Percentiles rank a stretch among this genome's conserved stretches.
These are phyloP conservation scores for Ophion ventricosus DNA, from an alignment of 2,888 invertebrate species.

Conservation along the genomic window DNA sequence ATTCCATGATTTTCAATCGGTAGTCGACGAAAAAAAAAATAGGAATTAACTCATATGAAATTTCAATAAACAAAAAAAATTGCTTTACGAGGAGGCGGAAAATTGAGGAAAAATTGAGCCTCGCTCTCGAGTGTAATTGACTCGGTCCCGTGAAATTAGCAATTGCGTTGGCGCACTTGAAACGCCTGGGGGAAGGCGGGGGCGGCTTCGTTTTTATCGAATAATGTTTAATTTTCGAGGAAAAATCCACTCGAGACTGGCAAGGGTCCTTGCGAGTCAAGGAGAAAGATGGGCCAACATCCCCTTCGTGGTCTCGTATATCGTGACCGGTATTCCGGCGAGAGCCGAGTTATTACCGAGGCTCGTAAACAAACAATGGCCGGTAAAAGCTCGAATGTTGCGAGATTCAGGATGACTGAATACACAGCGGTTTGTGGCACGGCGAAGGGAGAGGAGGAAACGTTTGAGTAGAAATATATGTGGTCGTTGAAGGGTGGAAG, in stretches of 20 bases:
- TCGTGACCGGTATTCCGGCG: slow-evolving; percentile 32
- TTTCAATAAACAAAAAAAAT: neutral
- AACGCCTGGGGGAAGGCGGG: neutral
- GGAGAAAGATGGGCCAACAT: slow-evolving; percentile 10
- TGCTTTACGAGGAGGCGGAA: neutral
- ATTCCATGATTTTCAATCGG: neutral
- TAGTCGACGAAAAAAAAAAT: neutral
- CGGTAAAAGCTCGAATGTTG: slow-evolving; percentile 31
- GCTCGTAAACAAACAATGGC: slow-evolving; percentile 59
- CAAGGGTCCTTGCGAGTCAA: neutral
- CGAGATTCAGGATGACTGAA: slow-evolving; percentile 19
- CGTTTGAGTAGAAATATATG: slow-evolving; percentile 12
- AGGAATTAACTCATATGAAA: neutral
- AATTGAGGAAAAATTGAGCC: neutral
- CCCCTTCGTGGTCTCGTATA: neutral
- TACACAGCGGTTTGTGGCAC: neutral
- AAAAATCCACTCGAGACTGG: neutral
- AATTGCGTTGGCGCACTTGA: neutral
- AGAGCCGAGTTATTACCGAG: slow-evolving; percentile 42
- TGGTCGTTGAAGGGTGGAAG: slow-evolving; percentile 28
- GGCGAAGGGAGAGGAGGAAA: slow-evolving; percentile 14
- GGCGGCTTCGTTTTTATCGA: neutral
- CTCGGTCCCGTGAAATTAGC: neutral
- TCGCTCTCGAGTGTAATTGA: neutral
- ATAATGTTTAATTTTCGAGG: neutral